A percentile compares a stretch with the other conserved stretches of the same genome.
These are phyloP conservation scores for Cenopis cana DNA, from an alignment of 2,888 invertebrate genomes.

Conservation along the genomic window DNA sequence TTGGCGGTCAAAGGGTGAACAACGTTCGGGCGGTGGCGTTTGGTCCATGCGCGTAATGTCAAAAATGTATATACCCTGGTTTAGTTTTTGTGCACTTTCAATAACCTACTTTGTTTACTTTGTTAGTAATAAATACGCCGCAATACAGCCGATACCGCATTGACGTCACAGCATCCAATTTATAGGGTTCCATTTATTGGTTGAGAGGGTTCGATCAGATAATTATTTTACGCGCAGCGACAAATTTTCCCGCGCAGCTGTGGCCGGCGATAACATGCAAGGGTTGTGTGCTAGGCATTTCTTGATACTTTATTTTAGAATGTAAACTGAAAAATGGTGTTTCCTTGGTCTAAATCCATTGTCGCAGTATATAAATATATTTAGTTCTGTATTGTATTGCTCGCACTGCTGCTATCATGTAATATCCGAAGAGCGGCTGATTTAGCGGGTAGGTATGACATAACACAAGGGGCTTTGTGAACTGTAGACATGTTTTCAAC, in stretches of 20 bases:
- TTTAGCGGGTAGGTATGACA: too few species aligned
- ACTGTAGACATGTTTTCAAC: too few species aligned
- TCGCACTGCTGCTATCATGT: too few species aligned
- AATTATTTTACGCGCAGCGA: conserved; percentile 75
- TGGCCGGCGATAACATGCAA: conserved; percentile 70
- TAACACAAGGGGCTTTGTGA: too few species aligned
- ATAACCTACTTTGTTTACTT: conserved; percentile 18
- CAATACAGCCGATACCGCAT: conserved; percentile 48
- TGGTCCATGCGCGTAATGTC: too few species aligned
- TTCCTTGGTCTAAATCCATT: too few species aligned
- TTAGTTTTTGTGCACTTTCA: background rate
- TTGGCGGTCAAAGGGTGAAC: too few species aligned
- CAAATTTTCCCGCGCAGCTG: conserved; percentile 80
- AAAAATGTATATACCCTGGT: background rate
- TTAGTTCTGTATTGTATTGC: too few species aligned
- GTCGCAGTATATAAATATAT: too few species aligned
- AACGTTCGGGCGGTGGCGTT: too few species aligned
- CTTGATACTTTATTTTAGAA: conserved; percentile 55
- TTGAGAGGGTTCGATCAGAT: conserved; percentile 75
- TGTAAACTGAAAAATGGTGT: background rate
- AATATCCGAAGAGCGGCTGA: too few species aligned
- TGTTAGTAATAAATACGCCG: conserved; percentile 14
- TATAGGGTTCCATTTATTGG: conserved; percentile 72
- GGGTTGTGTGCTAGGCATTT: conserved; percentile 33
- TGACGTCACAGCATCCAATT: conserved; percentile 77